Evolutionary conservation across 2,113 vertebrate species (phyloP).

Genomic region (Rhinopithecus roxellana): DNA sequence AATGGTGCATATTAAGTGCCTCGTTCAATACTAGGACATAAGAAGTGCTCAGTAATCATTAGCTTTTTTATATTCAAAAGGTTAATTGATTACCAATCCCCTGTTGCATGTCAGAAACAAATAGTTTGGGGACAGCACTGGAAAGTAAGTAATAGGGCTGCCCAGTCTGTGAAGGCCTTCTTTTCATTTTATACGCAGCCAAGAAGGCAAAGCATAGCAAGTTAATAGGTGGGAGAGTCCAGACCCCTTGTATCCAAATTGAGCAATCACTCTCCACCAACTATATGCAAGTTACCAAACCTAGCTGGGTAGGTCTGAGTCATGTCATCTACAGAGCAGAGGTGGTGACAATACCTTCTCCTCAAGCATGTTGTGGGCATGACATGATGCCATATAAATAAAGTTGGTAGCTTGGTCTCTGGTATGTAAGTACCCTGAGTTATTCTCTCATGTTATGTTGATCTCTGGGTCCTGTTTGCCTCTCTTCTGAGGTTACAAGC

Average conservation of each 20-base stretch:
- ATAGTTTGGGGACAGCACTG: not conserved
- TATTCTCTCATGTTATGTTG: not conserved
- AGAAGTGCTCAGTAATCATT: not conserved
- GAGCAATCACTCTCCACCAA: not conserved
- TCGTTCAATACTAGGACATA: not conserved
- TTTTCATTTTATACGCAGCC: not conserved
- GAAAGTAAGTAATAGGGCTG: not conserved
- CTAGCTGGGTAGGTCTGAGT: not conserved
- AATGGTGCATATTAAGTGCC: not conserved
- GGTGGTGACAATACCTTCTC: not conserved
- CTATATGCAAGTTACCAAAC: not conserved
- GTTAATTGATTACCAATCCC: not conserved
- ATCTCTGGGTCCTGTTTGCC: not conserved
- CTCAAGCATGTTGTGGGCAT: not conserved
- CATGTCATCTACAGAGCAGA: not conserved
- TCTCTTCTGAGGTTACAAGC: not conserved
- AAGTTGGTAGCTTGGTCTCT: not conserved
- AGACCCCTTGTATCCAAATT: slow-evolving; percentile 3
- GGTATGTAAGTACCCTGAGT: not conserved
- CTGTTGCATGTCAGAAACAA: not conserved
- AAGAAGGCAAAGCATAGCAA: not conserved
- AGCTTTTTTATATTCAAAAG: not conserved
- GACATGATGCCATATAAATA: not conserved
- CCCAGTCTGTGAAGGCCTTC: not conserved
- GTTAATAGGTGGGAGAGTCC: not conserved